Evolutionary conservation across 2,797 vertebrate genomes (phyloP).

Genomic region (Sebastes alutus): DNA sequence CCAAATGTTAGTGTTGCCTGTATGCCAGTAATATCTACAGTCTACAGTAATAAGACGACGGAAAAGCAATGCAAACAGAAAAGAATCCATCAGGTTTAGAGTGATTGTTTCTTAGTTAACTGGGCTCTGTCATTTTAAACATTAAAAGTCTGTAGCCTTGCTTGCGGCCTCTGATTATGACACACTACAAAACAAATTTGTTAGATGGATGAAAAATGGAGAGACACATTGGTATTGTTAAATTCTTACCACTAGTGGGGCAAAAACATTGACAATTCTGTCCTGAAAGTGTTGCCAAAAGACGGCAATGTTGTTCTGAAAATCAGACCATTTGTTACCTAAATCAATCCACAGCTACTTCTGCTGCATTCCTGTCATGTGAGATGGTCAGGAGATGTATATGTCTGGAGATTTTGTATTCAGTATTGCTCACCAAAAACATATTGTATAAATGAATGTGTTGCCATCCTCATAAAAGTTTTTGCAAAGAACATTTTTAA

Average conservation of each 20-base stretch:
- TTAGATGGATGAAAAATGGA: no score
- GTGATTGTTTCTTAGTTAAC: background rate
- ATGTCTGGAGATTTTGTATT: background rate
- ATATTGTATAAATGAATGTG: no score
- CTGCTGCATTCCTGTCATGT: background rate
- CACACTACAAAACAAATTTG: background rate
- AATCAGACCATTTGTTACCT: background rate
- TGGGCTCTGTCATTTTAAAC: background rate
- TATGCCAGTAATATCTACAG: background rate
- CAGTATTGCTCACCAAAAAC: no score
- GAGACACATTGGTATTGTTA: background rate
- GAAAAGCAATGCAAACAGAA: background rate
- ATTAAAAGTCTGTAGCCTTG: background rate
- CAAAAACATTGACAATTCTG: background rate
- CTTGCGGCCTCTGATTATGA: background rate
- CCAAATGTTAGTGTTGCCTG: background rate
- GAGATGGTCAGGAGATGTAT: background rate
- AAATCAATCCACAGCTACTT: background rate
- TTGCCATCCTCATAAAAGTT: accelerated
- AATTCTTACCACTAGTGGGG: background rate
- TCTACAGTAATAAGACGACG: background rate
- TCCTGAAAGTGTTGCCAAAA: background rate
- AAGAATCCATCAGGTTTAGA: background rate
- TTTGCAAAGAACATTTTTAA: no score
- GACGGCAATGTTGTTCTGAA: background rate